These are phyloP conservation scores for Lagria hirta DNA, from an alignment of 2,888 invertebrate genomes.

Conservation along the genomic window DNA sequence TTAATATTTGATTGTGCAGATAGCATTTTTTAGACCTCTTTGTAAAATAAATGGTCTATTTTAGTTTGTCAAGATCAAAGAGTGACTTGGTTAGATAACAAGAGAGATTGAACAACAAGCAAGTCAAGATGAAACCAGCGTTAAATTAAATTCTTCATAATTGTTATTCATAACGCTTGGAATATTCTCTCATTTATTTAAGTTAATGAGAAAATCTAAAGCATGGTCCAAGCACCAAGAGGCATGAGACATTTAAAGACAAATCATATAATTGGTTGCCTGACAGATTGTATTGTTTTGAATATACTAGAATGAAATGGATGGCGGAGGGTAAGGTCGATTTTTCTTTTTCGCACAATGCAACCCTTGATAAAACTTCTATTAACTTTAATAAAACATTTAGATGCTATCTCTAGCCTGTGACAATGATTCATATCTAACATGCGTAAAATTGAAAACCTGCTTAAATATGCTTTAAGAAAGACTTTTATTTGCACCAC, in stretches of 20 bases:
- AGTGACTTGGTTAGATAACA: conserved; percentile 16
- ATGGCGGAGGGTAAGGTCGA: conserved; percentile 27
- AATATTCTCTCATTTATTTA: conserved; percentile 42
- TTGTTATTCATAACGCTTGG: conserved; percentile 43
- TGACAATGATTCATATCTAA: too few species aligned
- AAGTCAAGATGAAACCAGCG: conserved; percentile 20
- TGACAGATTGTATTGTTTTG: conserved; percentile 45
- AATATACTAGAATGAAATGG: conserved; percentile 39
- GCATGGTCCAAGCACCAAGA: conserved; percentile 29
- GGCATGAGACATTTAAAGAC: conserved; percentile 36
- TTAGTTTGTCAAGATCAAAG: conserved; percentile 15
- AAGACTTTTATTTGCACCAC: too few species aligned
- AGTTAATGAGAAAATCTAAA: conserved; percentile 46
- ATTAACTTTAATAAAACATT: conserved; percentile 16
- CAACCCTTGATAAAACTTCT: conserved; percentile 7
- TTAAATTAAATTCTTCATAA: conserved; percentile 39
- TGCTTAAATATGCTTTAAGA: too few species aligned
- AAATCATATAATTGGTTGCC: conserved; percentile 45
- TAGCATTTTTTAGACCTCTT: too few species aligned
- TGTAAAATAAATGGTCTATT: too few species aligned
- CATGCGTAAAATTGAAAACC: too few species aligned
- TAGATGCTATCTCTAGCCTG: conserved; percentile 6
- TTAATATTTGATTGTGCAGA: too few species aligned
- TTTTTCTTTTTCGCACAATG: conserved; percentile 13
- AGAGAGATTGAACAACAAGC: conserved; percentile 21